These are phyloP conservation scores for Cottoperca gobio DNA, from an alignment of 2,797 vertebrate genomes.

Conservation along the genomic window DNA sequence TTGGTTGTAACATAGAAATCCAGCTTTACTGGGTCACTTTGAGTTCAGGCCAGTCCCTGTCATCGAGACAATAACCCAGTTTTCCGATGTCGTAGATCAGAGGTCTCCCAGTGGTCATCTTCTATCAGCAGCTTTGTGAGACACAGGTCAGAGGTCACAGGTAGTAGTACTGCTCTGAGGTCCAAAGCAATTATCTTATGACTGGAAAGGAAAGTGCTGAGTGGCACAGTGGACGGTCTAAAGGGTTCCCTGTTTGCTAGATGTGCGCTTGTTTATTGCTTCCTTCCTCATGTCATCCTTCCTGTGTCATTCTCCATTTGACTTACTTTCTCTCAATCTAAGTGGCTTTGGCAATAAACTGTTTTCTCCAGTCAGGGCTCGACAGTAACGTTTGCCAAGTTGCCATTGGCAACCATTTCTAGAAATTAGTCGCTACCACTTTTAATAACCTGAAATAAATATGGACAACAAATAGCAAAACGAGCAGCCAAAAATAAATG, in stretches of 20 bases:
- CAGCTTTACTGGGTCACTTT: conserved; percentile 2
- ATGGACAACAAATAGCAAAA: no score
- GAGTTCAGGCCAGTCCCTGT: conserved; percentile 19
- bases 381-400: no score
- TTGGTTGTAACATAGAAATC: conserved; percentile 14
- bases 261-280: conserved; percentile 1
- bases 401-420: no score
- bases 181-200: conserved; percentile 26
- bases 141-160: conserved; percentile 47
- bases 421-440: no score
- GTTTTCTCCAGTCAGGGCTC: neutral
- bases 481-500: no score
- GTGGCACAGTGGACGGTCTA: neutral
- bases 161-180: conserved; percentile 19
- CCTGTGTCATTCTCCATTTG: neutral
- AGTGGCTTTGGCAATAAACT: neutral
- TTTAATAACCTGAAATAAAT: no score
- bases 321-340: neutral
- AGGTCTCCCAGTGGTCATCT: conserved; percentile 3
- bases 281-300: neutral
- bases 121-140: conserved; percentile 15
- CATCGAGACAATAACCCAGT: conserved; percentile 23
- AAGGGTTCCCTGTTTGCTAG: neutral
- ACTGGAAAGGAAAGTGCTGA: conserved; percentile 13
- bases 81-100: conserved; percentile 1